Percentiles rank a stretch among this genome's conserved stretches.
phyloP scores from a whole-genome alignment of 2,888 invertebrate species.

The Orthosia incerta region DNA sequence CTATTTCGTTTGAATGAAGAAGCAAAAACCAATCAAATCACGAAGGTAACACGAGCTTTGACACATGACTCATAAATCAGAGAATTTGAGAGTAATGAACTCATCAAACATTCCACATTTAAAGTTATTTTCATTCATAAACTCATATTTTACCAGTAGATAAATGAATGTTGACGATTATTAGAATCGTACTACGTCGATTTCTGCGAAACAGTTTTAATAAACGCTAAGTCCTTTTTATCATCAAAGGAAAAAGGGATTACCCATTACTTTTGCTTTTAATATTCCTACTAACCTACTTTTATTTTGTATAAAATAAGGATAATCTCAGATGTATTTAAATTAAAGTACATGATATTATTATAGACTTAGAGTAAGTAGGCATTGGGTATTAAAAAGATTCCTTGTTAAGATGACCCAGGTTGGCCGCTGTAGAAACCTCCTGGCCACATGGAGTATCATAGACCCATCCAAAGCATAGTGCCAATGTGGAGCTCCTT shows the following conservation, averaged over 20 bases:
- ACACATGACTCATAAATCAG: neutral
- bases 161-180: neutral
- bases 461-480: too few relatives aligned
- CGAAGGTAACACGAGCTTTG: neutral
- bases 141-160: neutral
- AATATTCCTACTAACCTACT: neutral
- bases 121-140: neutral
- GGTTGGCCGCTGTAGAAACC: too few relatives aligned
- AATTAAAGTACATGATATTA: neutral
- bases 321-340: neutral
- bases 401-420: too few relatives aligned
- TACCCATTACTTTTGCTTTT: neutral
- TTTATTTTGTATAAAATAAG: neutral
- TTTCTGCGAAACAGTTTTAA: constrained; percentile 10
- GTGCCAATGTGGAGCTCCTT: too few relatives aligned
- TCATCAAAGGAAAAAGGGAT: neutral
- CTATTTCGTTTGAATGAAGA: neutral
- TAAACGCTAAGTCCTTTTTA: constrained; percentile 2
- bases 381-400: neutral
- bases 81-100: neutral
- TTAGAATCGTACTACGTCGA: neutral
- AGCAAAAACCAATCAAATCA: neutral
- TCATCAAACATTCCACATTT: neutral
- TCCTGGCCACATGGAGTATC: too few relatives aligned
- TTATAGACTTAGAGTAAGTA: neutral